Evolutionary conservation across 1,140 invertebrate genomes (phyloP), one percentile per base, ranked within the genome.

Genomic region (Catajapyx aquilonaris): DNA sequence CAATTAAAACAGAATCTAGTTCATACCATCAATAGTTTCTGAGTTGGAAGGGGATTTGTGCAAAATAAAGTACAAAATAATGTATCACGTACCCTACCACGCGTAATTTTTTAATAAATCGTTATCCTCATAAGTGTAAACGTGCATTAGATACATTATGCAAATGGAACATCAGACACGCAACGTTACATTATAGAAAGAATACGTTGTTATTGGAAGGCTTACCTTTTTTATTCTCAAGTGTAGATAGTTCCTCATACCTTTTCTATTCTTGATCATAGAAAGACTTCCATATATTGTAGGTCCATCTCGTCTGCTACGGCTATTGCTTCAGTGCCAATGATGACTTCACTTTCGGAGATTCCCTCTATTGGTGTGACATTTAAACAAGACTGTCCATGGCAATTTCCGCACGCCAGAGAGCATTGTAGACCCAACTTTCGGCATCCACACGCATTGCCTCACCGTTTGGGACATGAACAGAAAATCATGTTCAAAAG

Each of bases 401-500:
- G 30, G 18, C 30, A 31, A 31, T 31, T 31, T 31, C 13, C 30
- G 18, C 30, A 31, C 15, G 30, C 30, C 15, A 31, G 30, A 31
- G 30, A 31, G 30, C 30, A 31, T 13, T 15, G 18, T 17, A 31
- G 30, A 7, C 3, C 7, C 30, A 31, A 17, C 30, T 52, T 54
- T 46, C 46, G 42, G 43, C 51, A 52, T 43, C 48, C 44, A 42
- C 50, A 54, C 25, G 25, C 20, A 37, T 34, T 38, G 35, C 43
- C 43, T 38, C 46, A 48, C 42, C 48, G 44, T 42, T 39, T 49
- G 44, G 42, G 45, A 35, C 42, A 51, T 43, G 44, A 46, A 47
- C 49, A 51, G 39, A 44, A 52, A 37, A 52, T 49, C 45, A 37
- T 42, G 16, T 50, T 48, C 25, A 52, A 42, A 17, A 53, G 34